Evolutionary conservation across 2,888 invertebrate genomes (phyloP).

Genomic region (Eilema caniola): DNA sequence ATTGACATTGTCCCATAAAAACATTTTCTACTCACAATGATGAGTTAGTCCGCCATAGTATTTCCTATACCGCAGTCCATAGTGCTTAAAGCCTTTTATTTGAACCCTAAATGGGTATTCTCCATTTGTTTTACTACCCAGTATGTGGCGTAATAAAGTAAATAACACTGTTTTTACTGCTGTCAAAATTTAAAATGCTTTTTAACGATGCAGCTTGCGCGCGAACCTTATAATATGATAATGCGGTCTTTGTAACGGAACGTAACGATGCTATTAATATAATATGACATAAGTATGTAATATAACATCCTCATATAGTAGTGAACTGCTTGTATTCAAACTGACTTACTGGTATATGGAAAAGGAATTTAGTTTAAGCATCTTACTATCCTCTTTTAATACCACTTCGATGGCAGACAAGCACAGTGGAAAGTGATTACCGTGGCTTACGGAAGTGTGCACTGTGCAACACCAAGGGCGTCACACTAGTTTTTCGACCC

Average conservation of each 20-base stretch:
- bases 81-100: neutral
- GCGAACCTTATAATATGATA: slow-evolving; percentile 11
- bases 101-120: neutral
- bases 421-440: no score
- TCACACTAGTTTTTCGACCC: no score
- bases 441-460: no score
- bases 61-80: neutral
- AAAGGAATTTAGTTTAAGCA: no score
- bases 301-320: neutral
- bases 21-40: neutral
- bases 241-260: slow-evolving; percentile 31
- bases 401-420: no score
- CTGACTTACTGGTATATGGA: neutral
- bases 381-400: no score
- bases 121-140: slow-evolving; percentile 15
- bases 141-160: slow-evolving; percentile 19
- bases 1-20: neutral
- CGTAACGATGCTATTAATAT: neutral
- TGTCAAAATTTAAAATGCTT: slow-evolving; percentile 17
- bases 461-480: no score
- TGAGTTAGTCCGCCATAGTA: neutral
- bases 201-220: slow-evolving; percentile 17
- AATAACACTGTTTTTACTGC: slow-evolving; percentile 13
- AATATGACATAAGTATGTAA: neutral
- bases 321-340: neutral